Conservation (phyloP, 2,113 vertebrate species). For the Arizona elegans region DNA sequence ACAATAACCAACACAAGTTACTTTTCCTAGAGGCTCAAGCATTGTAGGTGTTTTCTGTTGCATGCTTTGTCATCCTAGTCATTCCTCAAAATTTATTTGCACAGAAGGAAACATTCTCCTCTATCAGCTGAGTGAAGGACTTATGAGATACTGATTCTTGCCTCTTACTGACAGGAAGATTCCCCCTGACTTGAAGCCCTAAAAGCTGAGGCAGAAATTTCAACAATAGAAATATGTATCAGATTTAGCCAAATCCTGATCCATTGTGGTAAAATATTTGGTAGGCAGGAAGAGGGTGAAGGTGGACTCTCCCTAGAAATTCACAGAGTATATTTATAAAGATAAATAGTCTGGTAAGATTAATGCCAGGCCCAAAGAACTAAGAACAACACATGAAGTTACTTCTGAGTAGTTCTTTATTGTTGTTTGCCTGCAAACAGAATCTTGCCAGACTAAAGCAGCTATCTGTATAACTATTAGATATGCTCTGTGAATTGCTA, state of each 20-base stretch:
- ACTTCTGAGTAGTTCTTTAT: background rate
- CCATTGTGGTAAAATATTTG: background rate
- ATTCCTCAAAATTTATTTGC: constrained; percentile 13
- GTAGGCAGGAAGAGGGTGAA: background rate
- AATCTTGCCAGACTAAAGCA: background rate
- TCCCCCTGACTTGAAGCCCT: background rate
- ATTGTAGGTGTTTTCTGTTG: constrained; percentile 11
- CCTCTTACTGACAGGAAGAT: background rate
- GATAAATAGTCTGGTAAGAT: background rate
- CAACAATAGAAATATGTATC: background rate
- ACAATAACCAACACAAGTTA: constrained; percentile 20
- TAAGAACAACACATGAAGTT: background rate
- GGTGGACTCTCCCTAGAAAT: background rate
- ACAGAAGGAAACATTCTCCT: background rate
- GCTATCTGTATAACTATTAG: background rate
- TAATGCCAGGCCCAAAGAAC: background rate
- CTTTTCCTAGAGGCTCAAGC: constrained; percentile 19
- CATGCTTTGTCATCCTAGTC: constrained; percentile 22
- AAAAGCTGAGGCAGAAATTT: background rate
- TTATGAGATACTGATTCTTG: background rate
- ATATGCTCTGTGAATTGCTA: background rate
- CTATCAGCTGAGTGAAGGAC: background rate
- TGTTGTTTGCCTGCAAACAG: background rate
- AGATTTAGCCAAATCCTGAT: background rate
- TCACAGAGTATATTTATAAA: background rate